These are phyloP conservation scores for Serrognathus titanus DNA, from an alignment of 2,888 invertebrate genomes.

Conservation along the genomic window DNA sequence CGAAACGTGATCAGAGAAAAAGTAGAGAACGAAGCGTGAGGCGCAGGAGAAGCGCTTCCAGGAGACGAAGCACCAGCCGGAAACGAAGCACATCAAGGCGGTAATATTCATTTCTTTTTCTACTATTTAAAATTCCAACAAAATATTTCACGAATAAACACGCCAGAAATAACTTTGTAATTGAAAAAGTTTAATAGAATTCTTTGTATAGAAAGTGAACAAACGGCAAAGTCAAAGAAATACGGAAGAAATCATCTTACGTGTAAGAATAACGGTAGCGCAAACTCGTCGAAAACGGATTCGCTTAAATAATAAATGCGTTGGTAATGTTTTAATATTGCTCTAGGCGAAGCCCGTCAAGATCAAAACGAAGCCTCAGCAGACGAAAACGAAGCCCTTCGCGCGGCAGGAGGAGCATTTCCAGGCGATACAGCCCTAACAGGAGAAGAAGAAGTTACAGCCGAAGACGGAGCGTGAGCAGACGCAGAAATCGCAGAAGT, in stretches of 20 bases:
- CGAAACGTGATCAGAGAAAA: conserved; percentile 34
- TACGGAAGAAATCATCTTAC: no score
- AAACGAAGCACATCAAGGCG: conserved; percentile 45
- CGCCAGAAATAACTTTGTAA: no score
- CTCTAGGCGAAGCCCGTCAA: conserved; percentile 44
- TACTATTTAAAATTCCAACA: no score
- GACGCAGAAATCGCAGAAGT: conserved; percentile 38
- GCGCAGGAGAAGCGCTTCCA: conserved; percentile 46
- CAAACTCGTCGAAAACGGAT: no score
- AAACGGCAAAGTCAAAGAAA: no score
- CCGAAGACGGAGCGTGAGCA: conserved; percentile 35
- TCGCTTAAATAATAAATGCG: no score
- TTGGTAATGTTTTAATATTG: not conserved
- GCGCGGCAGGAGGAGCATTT: conserved; percentile 32
- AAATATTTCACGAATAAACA: no score
- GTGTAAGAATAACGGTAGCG: no score
- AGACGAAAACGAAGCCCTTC: conserved; percentile 40
- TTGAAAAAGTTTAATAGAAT: no score
- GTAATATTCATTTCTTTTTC: conserved; percentile 24
- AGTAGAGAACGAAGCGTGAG: conserved; percentile 52
- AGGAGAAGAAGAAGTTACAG: conserved; percentile 38
- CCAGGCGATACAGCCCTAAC: conserved; percentile 40
- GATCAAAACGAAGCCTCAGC: conserved; percentile 41
- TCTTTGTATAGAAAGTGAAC: no score
- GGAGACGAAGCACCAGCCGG: conserved; percentile 37